phyloP scores from a whole-genome alignment of 1,140 invertebrate species.

The Procambarus clarkii region DNA sequence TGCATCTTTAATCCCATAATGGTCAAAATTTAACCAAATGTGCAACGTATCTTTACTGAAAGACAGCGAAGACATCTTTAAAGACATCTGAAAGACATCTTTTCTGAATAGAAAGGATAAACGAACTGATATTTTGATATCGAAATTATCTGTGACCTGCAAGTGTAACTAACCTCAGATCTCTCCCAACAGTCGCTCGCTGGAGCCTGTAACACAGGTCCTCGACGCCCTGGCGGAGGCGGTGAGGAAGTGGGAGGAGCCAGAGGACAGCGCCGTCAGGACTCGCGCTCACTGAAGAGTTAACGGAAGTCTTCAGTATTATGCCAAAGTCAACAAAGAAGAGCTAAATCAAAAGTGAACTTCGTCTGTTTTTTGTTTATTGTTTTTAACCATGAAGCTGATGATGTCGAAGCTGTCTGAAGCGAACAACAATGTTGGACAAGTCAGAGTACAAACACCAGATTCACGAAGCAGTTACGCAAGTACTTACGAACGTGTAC shows the following conservation, averaged over 20 bases:
- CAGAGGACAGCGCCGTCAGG: background rate
- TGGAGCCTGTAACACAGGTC: slow-evolving; percentile 14
- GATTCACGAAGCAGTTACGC: too few species aligned
- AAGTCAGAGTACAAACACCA: background rate
- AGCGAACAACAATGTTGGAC: background rate
- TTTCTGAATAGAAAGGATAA: background rate
- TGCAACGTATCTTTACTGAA: background rate
- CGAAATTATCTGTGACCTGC: background rate
- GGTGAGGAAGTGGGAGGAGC: slow-evolving; percentile 18
- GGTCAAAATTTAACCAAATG: background rate
- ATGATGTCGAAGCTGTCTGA: background rate
- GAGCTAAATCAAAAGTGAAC: background rate
- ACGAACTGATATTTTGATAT: background rate
- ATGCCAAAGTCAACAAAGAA: background rate
- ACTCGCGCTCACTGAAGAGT: background rate
- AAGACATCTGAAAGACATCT: background rate
- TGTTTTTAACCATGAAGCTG: background rate
- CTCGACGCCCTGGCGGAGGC: slow-evolving; percentile 16
- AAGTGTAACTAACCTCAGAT: background rate
- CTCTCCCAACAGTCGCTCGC: slow-evolving; percentile 21
- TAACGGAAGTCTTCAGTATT: background rate
- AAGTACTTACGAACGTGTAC: too few species aligned
- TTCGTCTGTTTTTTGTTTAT: background rate
- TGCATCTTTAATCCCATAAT: background rate
- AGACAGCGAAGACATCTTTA: background rate